Evolutionary conservation across 1,140 invertebrate genomes (phyloP).

Genomic region (Panulirus ornatus): DNA sequence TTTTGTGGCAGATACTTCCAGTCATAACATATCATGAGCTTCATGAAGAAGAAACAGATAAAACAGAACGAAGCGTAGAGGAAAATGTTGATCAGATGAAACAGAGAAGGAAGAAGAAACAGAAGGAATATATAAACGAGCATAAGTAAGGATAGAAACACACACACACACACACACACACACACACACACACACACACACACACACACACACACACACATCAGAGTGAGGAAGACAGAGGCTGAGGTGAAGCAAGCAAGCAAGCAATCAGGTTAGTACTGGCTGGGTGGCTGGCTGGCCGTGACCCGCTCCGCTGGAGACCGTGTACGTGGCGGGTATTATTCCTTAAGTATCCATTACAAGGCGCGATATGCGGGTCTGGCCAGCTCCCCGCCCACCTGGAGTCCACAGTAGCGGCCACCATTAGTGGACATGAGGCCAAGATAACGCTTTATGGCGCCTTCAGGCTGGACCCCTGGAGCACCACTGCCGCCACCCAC

Average conservation of each 20-base stretch:
- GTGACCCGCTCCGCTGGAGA: neutral
- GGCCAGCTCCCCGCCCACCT: neutral
- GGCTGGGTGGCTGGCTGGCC: neutral
- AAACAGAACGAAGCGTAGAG: neutral
- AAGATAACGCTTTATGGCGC: constrained; percentile 44
- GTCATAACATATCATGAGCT: too few relatives aligned
- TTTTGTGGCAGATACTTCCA: too few relatives aligned
- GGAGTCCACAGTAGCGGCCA: constrained; percentile 35
- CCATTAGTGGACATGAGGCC: constrained; percentile 37
- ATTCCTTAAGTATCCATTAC: constrained; percentile 12
- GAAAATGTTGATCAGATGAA: neutral
- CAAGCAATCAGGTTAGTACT: too few relatives aligned
- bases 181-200: constrained; percentile 8
- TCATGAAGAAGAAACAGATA: neutral
- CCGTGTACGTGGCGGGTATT: neutral
- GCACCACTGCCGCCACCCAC: neutral
- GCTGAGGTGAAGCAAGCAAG: too few relatives aligned
- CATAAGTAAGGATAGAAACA: neutral
- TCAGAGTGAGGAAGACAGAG: too few relatives aligned
- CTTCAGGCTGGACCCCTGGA: constrained; percentile 1
- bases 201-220: too few relatives aligned
- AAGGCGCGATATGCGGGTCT: neutral
- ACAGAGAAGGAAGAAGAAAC: neutral
- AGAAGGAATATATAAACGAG: neutral
- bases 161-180: neutral